Base-by-base conservation (phyloP, 1,140 invertebrate species). In the Heliothis virescens region DNA sequence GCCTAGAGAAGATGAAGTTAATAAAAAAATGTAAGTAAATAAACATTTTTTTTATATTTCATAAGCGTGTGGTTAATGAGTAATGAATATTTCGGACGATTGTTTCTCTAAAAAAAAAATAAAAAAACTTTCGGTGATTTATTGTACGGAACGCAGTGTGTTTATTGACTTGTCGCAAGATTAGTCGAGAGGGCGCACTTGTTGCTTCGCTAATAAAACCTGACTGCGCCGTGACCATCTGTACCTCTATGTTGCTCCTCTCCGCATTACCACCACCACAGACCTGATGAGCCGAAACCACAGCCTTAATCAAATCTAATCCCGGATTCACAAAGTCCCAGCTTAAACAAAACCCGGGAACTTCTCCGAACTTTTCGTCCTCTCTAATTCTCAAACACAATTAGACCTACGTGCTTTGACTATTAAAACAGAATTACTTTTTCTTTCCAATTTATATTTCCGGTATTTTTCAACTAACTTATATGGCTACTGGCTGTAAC, bases 121-220 rank as follows among this genome's bases (percentile, higher is more conserved):
- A n/a, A n/a, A n/a, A 34, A 34, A 34, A 34, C 34, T 41, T 41
- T 41, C 5, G 34, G 9, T 7, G 11, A 16, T 21, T 13, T 26
- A 1, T 1, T 48, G 47, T 69, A 50, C 18, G 47, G 65, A 69
- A 69, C 65, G 18, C 41, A 1, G 13, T 13, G 65, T 69, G 47
- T 69, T 69, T 69, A 69, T 69, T 80, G 85, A 90, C 78, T 63
- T 74, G 82, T 92, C 82, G 67, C 26, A 4, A 83, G 83, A 90
- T 80, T 82, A 59, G 87, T 89, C 85, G 83, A 87, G 81, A 80
- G 83, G 87, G 67, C 76, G 80, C 86, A 92, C 87, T 90, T 91
- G 91, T 90, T 92, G 90, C 85, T 88, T 88, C 83, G 82, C 80
- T 86, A 87, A 84, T 85, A 82, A 83, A 80, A 80, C 53, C 52